Base-by-base conservation (phyloP, 2,888 invertebrate genomes). In the Amphipoea oculea region DNA sequence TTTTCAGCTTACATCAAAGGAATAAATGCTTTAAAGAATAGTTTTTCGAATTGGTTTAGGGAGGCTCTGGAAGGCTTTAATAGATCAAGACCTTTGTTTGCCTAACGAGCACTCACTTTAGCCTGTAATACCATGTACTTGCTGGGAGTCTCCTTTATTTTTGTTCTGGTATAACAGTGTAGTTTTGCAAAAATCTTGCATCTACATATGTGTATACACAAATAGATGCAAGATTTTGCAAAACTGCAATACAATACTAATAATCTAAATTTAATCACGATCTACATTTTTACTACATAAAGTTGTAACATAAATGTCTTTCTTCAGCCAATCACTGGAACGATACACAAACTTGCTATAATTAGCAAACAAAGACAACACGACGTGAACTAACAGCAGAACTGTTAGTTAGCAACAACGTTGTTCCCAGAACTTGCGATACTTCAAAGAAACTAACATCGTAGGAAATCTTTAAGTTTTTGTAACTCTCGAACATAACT, bases 391-490 rank as follows among this genome's bases (percentile, higher is more conserved):
- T 57, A 74, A 54, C 57, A 14, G 48, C 29, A 85, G n/a, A 73
- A 70, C 85, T 71, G 36, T 81, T 69, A 72, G 81, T 82, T 81
- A 63, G 36, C 68, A 69, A 71, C 73, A 66, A 72, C 48, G 40
- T 73, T 65, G 67, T 85, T 65, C 40, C 29, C 48, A 23, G 67
- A 65, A 65, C 82, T 29, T 65, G 14, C n/a, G 48, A 81, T 81
- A 71, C 81, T 84, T 72, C 40, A 74, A 73, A 76, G 66, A 62
- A 62, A 66, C 29, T 70, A 69, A 75, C 73, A 79, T 84, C 42
- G 6, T 17, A 17, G 45, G 60, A 79, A 81, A 87, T 76, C 88
- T 76, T 87, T 63, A 54, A 80, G 74, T 78, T 87, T 78, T 62
- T 60, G 63, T 73, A 62, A 73, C 67, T 69, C 73, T 69, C 48